phyloP scores from a whole-genome alignment of 1,140 invertebrate genomes.

The Drosophila elegans region DNA sequence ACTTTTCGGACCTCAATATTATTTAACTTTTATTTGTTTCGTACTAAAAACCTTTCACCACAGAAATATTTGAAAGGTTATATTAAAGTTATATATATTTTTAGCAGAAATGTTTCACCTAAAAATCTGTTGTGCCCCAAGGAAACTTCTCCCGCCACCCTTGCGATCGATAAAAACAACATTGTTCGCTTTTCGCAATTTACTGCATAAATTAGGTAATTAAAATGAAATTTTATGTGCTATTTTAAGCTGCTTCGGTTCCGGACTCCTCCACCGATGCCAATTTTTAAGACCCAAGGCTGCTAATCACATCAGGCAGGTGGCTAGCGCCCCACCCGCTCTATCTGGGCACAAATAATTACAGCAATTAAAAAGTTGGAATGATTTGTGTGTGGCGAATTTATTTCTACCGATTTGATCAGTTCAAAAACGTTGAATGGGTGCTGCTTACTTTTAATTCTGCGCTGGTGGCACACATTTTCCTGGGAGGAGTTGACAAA shows the following conservation, averaged over 20 bases:
- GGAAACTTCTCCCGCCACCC: conserved; percentile 4
- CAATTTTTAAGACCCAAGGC: conserved; percentile 34
- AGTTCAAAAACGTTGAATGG: conserved; percentile 22
- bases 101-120: no score
- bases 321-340: neutral
- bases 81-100: neutral
- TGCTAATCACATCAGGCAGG: conserved; percentile 53
- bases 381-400: conserved; percentile 53
- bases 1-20: neutral
- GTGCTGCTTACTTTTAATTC: conserved; percentile 9
- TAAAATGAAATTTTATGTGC: conserved; percentile 52
- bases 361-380: conserved; percentile 70
- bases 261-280: neutral
- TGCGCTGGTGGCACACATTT: neutral
- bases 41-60: neutral
- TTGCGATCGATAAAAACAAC: conserved; percentile 16
- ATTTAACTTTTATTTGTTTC: neutral
- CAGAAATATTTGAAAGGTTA: neutral
- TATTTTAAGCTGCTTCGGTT: conserved; percentile 30
- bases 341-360: conserved; percentile 57
- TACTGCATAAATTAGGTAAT: conserved; percentile 26
- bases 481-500: conserved; percentile 2
- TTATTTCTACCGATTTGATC: conserved; percentile 64
- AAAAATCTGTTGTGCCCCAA: neutral
- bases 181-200: conserved; percentile 19